Evolutionary conservation across 64 coral and sea anemone species (phyloP), one percentile per base, ranked within the genome.

Genomic region (Dendrophyllia cribrosa): DNA sequence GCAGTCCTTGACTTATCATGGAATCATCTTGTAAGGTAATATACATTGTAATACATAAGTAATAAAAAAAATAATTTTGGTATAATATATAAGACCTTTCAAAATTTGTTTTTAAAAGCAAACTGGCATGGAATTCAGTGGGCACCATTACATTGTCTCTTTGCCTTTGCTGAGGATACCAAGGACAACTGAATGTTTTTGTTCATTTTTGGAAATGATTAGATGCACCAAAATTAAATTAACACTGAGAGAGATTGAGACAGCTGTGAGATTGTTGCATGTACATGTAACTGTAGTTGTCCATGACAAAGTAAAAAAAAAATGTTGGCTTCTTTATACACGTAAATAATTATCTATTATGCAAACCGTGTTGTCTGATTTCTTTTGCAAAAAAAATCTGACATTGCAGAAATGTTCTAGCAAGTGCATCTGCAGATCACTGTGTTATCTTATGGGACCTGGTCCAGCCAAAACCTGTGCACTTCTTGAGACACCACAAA

Each of bases 371-470:
- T 34, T 34, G 34, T 34, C 34, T 34, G 34, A 9, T 25, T 72
- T 22, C 2, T 72, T 13, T 58, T 87, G 51, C 23, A n/a, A 19
- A 19, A 53, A 53, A 59, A 6, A 3, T 82, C 5, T 82, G 15
- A 25, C 34, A 34, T 43, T 82, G 5, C 64, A 98, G 96, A 71
- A 99, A 99, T 53, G 91, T 99, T 66, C 72, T 99, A 63, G 91
- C 94, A 47, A 99, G 97, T 88, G 97, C 76, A 44, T 99, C 97
- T 62, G 94, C 94, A 49, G 97, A 99, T 74, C 65, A 87, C 7
- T 80, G 76, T 23, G 97, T 96, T 52, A 89, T 99, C 58, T 81
- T 99, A 23, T 99, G 97, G 97, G 97, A 99, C 67, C 52, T 99
- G 45, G 8, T 82, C 14, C 80, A 94, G 59, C 68, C 91, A 19